Base-by-base conservation (phyloP, 2,797 vertebrate species). In the Psittacula echo region DNA sequence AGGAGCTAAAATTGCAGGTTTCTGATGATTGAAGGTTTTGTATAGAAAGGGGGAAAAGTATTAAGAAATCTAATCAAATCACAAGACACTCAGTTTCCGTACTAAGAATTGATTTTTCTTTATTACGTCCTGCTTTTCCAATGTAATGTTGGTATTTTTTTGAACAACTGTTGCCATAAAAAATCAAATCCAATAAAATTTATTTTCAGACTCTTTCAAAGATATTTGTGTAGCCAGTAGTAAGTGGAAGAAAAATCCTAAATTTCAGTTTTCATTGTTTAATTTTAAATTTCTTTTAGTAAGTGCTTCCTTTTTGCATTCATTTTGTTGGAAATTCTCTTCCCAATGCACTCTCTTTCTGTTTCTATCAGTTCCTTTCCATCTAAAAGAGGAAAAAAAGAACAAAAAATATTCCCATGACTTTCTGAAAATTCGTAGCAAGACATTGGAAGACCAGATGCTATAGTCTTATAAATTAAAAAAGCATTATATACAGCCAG, bases 361-460 rank as follows among this genome's bases (percentile, higher is more conserved):
- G 3, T 47, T 18, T 47, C 4, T 60, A 3, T 64, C 51, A 44
- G 10, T 77, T 87, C 20, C 7, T 82, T 92, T 95, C 44, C 26
- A 50, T 45, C 29, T 53, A 61, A 81, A 72, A 72, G 21, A 87
- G 79, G 68, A 67, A 9, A 87, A 82, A 88, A 20, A 7, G 20
- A 76, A 42, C 11, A 81, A 83, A 88, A 87, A 75, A 42, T 60
- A 72, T 64, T 86, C 68, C 47, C 24, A 48, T 74, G 51, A 56
- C 84, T 89, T 88, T 60, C 82, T 93, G 96, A 94, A 93, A 94
- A 96, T 91, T 93, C 5, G 11, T 95, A 90, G 74, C 50, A 93
- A 95, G 94, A 93, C 85, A 79, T 79, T 96, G 88, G 90, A 94
- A 94, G 95, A 74, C 95, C 98, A 98, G 97, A 98, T 98, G 98